Evolutionary conservation across 2,797 vertebrate species (phyloP).

Genomic region (Halcyon badia): DNA sequence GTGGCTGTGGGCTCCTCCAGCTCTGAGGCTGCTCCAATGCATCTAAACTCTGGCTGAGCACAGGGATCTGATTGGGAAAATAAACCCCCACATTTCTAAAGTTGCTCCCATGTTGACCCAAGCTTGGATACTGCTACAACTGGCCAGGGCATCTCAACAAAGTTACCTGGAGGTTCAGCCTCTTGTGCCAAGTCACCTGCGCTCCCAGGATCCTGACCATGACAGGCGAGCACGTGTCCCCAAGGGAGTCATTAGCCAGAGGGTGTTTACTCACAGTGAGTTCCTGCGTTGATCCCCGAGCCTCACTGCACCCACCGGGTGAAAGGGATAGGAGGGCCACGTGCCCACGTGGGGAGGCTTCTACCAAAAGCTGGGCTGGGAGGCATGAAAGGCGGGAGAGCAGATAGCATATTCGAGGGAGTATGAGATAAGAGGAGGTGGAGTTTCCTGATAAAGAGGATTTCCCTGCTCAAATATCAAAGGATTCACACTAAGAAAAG

Average conservation of each 20-base stretch:
- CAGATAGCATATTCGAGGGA: conserved; percentile 46
- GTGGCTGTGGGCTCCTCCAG: not conserved
- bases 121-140: not conserved
- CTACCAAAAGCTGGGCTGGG: not conserved
- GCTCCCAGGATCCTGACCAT: not conserved
- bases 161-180: not conserved
- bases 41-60: rapidly evolving
- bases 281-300: rapidly evolving
- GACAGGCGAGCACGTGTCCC: not conserved
- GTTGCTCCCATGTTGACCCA: not conserved
- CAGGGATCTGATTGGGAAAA: not conserved
- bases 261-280: not conserved
- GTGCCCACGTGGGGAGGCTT: rapidly evolving
- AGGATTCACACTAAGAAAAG: conserved; percentile 68
- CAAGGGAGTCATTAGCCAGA: not conserved
- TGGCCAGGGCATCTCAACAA: not conserved
- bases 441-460: conserved; percentile 75
- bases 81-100: not conserved
- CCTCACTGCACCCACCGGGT: not conserved
- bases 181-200: rapidly evolving
- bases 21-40: not conserved
- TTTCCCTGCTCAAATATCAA: conserved; percentile 79
- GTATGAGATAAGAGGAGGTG: conserved; percentile 62
- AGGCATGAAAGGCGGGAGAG: not conserved
- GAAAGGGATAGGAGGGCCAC: not conserved